phyloP scores from a whole-genome alignment of 2,888 invertebrate species.

The Tetramorium bicarinatum region DNA sequence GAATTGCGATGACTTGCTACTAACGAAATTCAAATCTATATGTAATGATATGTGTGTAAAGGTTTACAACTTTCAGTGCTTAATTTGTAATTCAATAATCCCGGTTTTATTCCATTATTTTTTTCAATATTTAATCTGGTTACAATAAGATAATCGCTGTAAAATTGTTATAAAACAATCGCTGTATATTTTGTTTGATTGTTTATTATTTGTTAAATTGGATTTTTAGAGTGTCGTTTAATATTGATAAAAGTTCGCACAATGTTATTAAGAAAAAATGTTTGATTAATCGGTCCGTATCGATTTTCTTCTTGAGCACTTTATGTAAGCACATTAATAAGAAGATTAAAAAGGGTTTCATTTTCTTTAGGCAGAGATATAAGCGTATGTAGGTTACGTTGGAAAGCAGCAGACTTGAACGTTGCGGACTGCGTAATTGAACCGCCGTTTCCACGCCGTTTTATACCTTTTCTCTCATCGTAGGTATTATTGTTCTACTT shows the following conservation, averaged over 20 bases:
- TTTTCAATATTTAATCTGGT: background rate
- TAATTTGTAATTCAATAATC: background rate
- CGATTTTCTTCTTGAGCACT: background rate
- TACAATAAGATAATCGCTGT: background rate
- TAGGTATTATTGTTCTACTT: slow-evolving; percentile 33
- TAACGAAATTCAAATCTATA: background rate
- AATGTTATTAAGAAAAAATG: background rate
- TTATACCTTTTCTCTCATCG: slow-evolving; percentile 36
- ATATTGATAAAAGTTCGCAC: background rate
- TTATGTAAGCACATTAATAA: slow-evolving; percentile 13
- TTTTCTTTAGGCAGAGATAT: slow-evolving; percentile 36
- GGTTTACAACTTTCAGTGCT: background rate
- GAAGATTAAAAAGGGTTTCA: slow-evolving; percentile 33
- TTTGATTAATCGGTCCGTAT: background rate
- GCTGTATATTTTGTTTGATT: background rate
- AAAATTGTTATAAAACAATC: background rate
- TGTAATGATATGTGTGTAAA: background rate
- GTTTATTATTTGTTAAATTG: background rate
- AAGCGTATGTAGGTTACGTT: slow-evolving; percentile 53
- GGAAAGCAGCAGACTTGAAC: slow-evolving; percentile 49
- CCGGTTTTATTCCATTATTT: background rate
- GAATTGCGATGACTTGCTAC: background rate
- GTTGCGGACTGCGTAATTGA: slow-evolving; percentile 37
- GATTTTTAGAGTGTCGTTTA: background rate
- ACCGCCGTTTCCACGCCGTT: slow-evolving; percentile 28